Percentiles rank a stretch among this genome's conserved stretches.
Evolutionary conservation across 2,113 vertebrate genomes (phyloP).

Genomic region (Caranx ignobilis): DNA sequence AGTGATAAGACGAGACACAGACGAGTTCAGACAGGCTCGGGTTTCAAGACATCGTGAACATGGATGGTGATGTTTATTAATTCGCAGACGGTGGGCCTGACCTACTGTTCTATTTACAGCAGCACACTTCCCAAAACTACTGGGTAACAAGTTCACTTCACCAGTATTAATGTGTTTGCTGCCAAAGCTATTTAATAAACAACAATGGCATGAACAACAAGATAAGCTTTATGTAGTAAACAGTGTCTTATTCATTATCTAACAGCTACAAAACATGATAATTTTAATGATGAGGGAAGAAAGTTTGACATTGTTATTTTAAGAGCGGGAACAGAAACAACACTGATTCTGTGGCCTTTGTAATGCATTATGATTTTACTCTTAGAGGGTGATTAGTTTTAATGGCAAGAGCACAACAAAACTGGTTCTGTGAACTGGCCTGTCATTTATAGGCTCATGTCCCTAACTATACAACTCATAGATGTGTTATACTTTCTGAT

Average conservation of each 20-base stretch:
- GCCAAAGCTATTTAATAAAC: not conserved
- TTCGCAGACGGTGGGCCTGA: not conserved
- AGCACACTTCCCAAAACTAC: not conserved
- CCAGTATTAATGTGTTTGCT: not conserved
- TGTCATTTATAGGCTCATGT: not conserved
- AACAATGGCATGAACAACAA: too few relatives aligned
- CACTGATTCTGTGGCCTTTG: not conserved
- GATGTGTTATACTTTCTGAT: too few relatives aligned
- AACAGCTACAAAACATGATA: not conserved
- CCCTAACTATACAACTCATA: not conserved
- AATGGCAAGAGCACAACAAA: too few relatives aligned
- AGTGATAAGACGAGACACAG: not conserved
- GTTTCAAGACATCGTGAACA: not conserved
- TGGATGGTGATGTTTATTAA: not conserved
- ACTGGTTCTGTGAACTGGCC: too few relatives aligned
- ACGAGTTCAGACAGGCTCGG: constrained; percentile 3
- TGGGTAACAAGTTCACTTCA: too few relatives aligned
- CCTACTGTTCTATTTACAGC: not conserved
- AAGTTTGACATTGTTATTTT: too few relatives aligned
- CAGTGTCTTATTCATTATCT: not conserved
- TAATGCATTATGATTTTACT: not conserved
- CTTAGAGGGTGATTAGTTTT: not conserved
- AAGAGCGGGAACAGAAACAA: too few relatives aligned
- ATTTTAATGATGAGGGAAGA: too few relatives aligned
- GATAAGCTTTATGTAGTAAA: too few relatives aligned